These are phyloP conservation scores for Malaclemys terrapin DNA, from an alignment of 2,113 vertebrate species.

Conservation along the genomic window DNA sequence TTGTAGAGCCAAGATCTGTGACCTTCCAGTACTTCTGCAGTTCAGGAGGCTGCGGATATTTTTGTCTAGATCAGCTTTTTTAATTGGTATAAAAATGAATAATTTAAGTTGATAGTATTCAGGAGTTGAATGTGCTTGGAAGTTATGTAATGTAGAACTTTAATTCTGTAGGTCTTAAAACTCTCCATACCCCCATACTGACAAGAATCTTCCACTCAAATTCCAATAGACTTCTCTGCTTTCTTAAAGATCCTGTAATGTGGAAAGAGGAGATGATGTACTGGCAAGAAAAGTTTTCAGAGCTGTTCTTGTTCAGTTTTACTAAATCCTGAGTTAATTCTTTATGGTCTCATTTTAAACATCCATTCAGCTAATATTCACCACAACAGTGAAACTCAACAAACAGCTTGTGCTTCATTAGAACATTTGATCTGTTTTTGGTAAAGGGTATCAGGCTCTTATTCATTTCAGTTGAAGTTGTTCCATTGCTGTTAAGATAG, in stretches of 20 bases:
- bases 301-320: background rate
- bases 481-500: slow-evolving; percentile 35
- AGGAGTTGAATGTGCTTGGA: background rate
- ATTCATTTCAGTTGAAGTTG: slow-evolving; percentile 27
- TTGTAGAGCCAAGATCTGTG: background rate
- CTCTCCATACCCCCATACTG: background rate
- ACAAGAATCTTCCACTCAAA: background rate
- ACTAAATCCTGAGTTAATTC: background rate
- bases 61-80: background rate
- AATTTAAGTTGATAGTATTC: background rate
- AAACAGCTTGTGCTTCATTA: slow-evolving; percentile 16
- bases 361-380: background rate
- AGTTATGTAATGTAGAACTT: background rate
- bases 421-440: background rate
- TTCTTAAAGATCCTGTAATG: background rate
- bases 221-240: background rate
- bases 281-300: background rate
- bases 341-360: background rate
- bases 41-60: background rate
- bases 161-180: background rate
- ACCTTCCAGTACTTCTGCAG: background rate
- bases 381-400: background rate
- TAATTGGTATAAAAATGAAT: background rate
- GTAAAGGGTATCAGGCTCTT: background rate
- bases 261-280: background rate